Evolutionary conservation across 2,113 vertebrate genomes (phyloP), one percentile per base, ranked within the genome.

Genomic region (Reinhardtius hippoglossoides): DNA sequence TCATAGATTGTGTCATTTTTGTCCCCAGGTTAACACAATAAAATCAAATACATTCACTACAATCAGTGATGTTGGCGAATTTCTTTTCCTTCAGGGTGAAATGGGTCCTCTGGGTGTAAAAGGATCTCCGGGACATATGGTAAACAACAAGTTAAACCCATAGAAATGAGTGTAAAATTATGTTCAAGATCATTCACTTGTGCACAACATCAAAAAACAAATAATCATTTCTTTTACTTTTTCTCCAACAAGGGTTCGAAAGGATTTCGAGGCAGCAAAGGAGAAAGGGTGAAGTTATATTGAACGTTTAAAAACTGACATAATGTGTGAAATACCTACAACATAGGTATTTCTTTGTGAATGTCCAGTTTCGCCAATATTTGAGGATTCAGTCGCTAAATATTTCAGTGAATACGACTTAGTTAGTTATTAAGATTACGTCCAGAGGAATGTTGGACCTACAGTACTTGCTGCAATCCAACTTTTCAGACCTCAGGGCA

Each of bases 201-300:
- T 46, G 26, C n/a, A n/a, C 21, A 64, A 14, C 7, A 60, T 0
- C 15, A 23, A 5, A 9, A 13, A 9, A 46, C 61, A 40, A 65
- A 60, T 6, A 23, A 24, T 8, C 3, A 1, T 9, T 55, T 20
- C 1, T 4, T 14, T 65, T 9, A 5, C 14, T 73, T 9, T 63
- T 44, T 23, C 60, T 59, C 20, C 31, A 18, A 1, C 71, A 78
- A 97, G 96, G 95, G 96, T 87, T 56, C 70, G 6, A 96, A 95
- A 86, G 96, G 96, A 0, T 82, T 95, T 9, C 84, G 78, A 0
- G 96, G 97, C 0, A 35, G 60, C 18, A 97, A 94, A 92, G 96
- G 96, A 1, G 92, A 94, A 89, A 95, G 94, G 87, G 97, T 97
- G 88, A 88, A 84, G 14, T 3, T 50, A 20, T 50, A 20, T 50